Conservation (phyloP, 2,113 vertebrate species). For the Pelodiscus sinensis region DNA sequence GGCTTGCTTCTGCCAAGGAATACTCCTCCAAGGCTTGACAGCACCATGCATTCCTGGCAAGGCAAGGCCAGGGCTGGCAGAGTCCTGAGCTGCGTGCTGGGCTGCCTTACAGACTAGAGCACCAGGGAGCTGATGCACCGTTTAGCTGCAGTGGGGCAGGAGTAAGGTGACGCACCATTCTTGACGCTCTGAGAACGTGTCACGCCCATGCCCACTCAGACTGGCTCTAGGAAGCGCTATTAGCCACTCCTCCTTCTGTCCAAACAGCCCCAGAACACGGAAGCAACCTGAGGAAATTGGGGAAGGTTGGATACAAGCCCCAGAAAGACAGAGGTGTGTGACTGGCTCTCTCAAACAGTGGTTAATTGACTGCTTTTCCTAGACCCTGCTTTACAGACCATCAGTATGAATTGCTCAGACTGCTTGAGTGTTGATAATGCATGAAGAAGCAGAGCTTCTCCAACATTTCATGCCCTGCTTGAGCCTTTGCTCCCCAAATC, state of each 20-base stretch:
- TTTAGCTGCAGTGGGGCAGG: background rate
- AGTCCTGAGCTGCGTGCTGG: background rate
- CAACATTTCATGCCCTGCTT: background rate
- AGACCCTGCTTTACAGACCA: background rate
- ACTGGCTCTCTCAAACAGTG: background rate
- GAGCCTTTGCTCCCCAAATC: constrained; percentile 24
- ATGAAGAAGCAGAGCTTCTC: background rate
- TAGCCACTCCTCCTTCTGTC: background rate
- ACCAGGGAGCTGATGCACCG: background rate
- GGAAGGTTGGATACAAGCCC: background rate
- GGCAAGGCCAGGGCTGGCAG: background rate
- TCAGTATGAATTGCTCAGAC: background rate
- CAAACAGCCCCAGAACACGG: background rate
- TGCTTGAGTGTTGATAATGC: background rate
- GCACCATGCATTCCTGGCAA: background rate
- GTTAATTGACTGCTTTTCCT: background rate
- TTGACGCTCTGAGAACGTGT: background rate
- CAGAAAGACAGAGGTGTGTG: background rate
- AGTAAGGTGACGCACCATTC: background rate
- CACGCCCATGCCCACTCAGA: background rate
- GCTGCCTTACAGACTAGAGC: background rate
- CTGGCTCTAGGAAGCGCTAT: background rate
- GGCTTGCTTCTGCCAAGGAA: background rate
- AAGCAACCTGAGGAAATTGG: background rate
- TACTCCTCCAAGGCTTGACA: background rate